These are phyloP conservation scores for Argya squamiceps DNA, from an alignment of 2,797 vertebrate genomes.

Conservation along the genomic window DNA sequence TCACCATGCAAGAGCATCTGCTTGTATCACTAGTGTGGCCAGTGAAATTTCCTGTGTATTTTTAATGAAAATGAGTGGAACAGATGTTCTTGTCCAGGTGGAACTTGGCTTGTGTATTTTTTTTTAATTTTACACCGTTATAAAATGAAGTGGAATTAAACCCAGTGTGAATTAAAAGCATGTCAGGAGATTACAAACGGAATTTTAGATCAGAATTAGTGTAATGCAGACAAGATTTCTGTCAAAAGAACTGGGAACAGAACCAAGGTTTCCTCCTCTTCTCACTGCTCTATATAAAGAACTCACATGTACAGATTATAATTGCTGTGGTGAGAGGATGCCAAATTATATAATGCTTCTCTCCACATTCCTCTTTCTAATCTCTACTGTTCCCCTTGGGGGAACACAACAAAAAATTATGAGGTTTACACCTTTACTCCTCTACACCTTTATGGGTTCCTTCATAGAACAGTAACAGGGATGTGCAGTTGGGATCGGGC, in stretches of 20 bases:
- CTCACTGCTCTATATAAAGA: slow-evolving; percentile 38
- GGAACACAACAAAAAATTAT: background rate
- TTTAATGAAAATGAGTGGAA: background rate
- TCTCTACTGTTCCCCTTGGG: background rate
- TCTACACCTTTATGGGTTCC: background rate
- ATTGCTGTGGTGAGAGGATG: slow-evolving; percentile 17
- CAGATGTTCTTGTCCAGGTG: background rate
- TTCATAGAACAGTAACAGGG: accelerated
- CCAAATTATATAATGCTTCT: slow-evolving; percentile 37
- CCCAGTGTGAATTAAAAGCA: background rate
- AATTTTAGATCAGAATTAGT: slow-evolving; percentile 38
- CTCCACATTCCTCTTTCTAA: background rate
- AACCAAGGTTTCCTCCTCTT: background rate
- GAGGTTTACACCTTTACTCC: background rate
- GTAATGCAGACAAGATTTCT: slow-evolving; percentile 19
- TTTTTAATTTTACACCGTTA: background rate
- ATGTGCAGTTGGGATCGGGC: background rate
- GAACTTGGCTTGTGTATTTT: background rate
- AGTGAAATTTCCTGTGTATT: background rate
- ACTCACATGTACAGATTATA: slow-evolving; percentile 30
- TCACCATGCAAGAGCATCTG: background rate
- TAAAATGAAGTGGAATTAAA: slow-evolving; percentile 8
- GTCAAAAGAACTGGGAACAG: slow-evolving; percentile 27
- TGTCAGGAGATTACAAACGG: background rate
- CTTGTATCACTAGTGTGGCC: background rate